phyloP scores from a whole-genome alignment of 1,140 invertebrate species.

The Ptiloglossa arizonensis region DNA sequence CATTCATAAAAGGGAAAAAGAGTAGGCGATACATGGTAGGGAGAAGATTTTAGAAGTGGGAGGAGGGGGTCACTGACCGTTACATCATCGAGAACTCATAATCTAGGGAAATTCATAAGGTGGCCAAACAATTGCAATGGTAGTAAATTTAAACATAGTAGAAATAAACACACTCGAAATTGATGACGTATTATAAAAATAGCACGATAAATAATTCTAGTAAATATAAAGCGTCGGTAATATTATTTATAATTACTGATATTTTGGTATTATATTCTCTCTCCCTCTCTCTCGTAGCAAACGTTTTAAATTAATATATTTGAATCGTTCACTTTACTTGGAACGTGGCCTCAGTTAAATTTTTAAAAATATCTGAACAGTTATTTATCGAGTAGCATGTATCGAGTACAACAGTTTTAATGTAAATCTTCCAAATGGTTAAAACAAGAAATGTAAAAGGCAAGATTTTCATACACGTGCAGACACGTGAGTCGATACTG shows the following conservation, averaged over 20 bases:
- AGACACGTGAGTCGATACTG: too few relatives aligned
- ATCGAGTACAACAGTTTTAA: too few relatives aligned
- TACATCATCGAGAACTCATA: constrained; percentile 75
- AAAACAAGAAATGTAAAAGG: too few relatives aligned
- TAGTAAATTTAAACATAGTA: neutral
- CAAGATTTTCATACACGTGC: too few relatives aligned
- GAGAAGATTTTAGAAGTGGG: constrained; percentile 46
- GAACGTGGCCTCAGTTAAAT: too few relatives aligned
- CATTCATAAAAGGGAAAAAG: constrained; percentile 63
- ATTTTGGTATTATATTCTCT: neutral
- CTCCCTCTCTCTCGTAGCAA: too few relatives aligned
- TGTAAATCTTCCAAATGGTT: too few relatives aligned
- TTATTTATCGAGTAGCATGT: too few relatives aligned
- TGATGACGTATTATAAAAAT: neutral
- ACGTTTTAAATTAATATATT: too few relatives aligned
- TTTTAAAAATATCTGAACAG: too few relatives aligned
- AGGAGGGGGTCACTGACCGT: constrained; percentile 79
- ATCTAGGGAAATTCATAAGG: constrained; percentile 63
- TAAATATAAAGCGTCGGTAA: neutral
- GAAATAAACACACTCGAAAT: neutral
- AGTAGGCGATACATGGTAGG: constrained; percentile 55
- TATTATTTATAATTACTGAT: too few relatives aligned
- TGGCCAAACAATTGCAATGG: neutral
- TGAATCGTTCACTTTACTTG: too few relatives aligned
- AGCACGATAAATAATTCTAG: neutral